phyloP scores from a whole-genome alignment of 2,888 invertebrate genomes.

The Zygaena filipendulae region DNA sequence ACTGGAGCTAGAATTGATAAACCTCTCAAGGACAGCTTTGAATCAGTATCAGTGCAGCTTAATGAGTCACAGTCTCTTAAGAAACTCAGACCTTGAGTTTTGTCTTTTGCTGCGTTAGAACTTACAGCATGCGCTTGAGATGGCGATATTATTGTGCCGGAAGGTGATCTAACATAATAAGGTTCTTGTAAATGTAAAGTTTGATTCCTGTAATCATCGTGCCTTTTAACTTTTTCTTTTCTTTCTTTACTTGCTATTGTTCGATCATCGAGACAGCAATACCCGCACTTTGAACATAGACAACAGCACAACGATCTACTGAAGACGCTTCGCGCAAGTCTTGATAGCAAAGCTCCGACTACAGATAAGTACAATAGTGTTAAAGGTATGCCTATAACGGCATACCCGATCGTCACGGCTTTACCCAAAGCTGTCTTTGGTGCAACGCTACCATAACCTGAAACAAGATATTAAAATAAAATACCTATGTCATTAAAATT shows the following conservation, averaged over 20 bases:
- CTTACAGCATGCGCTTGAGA: constrained; percentile 57
- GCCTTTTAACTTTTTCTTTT: constrained; percentile 79
- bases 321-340: constrained; percentile 84
- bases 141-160: constrained; percentile 62
- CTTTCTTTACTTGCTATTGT: constrained; percentile 84
- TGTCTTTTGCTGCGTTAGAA: constrained; percentile 54
- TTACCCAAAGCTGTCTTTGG: constrained; percentile 92
- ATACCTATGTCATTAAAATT: constrained; percentile 4
- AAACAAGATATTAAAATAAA: constrained; percentile 21
- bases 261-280: constrained; percentile 87
- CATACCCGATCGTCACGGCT: constrained; percentile 90
- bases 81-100: constrained; percentile 47
- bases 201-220: constrained; percentile 73
- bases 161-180: constrained; percentile 72
- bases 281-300: constrained; percentile 88
- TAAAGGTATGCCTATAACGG: constrained; percentile 87
- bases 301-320: constrained; percentile 86
- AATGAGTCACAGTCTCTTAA: constrained; percentile 61
- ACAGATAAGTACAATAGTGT: constrained; percentile 89
- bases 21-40: constrained; percentile 75
- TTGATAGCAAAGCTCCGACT: constrained; percentile 85
- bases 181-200: constrained; percentile 75
- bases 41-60: constrained; percentile 76
- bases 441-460: constrained; percentile 94
- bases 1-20: constrained; percentile 90